Conservation (phyloP, 2,888 invertebrate genomes). For the Thera obeliscata region DNA sequence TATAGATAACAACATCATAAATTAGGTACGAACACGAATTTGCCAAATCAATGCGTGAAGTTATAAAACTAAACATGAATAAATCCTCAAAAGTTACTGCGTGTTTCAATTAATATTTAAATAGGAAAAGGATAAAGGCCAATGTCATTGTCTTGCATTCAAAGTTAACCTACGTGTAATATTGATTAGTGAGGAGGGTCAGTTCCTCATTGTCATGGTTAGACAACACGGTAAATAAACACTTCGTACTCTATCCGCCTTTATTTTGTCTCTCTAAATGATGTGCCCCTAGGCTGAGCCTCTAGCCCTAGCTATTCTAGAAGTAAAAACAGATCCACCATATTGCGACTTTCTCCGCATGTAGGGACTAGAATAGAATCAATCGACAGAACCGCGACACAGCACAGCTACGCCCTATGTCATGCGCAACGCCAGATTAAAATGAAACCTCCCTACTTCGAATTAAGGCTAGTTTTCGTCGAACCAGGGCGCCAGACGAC, state of each 20-base stretch:
- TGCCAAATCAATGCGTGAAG: too few relatives aligned
- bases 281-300: background rate
- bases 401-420: conserved; percentile 46
- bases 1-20: too few relatives aligned
- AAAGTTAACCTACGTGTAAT: conserved; percentile 8
- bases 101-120: too few relatives aligned
- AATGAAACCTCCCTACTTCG: conserved; percentile 40
- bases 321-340: conserved; percentile 32
- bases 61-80: too few relatives aligned
- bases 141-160: conserved; percentile 1
- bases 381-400: conserved; percentile 48
- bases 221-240: background rate
- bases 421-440: conserved; percentile 31
- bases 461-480: conserved; percentile 56
- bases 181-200: conserved; percentile 23
- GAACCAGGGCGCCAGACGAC: conserved; percentile 65
- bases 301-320: conserved; percentile 5
- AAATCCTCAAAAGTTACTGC: too few relatives aligned
- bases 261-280: background rate
- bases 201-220: conserved; percentile 28
- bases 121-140: background rate
- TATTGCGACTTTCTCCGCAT: conserved; percentile 46
- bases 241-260: background rate
- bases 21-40: too few relatives aligned
- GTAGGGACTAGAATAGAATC: conserved; percentile 56